Conservation (phyloP, 1,140 invertebrate genomes). For the Calephelis virginiensis region DNA sequence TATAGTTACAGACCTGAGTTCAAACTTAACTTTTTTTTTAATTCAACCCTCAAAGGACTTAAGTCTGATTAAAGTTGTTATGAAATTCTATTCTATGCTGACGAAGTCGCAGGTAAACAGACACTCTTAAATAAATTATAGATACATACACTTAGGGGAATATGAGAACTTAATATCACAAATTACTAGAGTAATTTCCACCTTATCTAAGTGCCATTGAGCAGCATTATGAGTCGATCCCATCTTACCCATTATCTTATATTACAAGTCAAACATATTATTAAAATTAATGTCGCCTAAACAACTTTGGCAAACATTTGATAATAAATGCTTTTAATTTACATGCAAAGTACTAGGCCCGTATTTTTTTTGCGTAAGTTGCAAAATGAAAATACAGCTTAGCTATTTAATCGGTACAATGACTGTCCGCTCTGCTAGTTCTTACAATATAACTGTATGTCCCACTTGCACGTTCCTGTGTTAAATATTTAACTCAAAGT, state of each 20-base stretch:
- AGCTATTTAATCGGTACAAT: too few relatives aligned
- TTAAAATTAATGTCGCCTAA: slow-evolving; percentile 11
- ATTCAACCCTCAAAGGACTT: too few relatives aligned
- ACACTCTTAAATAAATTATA: neutral
- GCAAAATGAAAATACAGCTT: neutral
- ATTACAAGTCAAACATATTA: slow-evolving; percentile 15
- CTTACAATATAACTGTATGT: too few relatives aligned
- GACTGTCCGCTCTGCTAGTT: too few relatives aligned
- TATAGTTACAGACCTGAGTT: too few relatives aligned
- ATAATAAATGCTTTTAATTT: slow-evolving; percentile 13
- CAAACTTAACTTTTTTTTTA: too few relatives aligned
- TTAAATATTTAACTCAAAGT: too few relatives aligned
- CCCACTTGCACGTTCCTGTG: too few relatives aligned
- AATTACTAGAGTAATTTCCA: slow-evolving; percentile 13
- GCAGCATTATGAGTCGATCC: slow-evolving; percentile 14
- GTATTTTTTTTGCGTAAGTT: neutral
- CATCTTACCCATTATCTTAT: slow-evolving; percentile 15
- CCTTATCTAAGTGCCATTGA: slow-evolving; percentile 15
- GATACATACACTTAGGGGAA: slow-evolving; percentile 10
- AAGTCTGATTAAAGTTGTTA: too few relatives aligned
- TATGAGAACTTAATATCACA: slow-evolving; percentile 8
- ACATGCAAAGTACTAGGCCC: neutral
- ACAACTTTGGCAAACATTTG: neutral
- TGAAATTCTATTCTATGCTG: neutral
- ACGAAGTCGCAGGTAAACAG: neutral